Evolutionary conservation across 2,113 vertebrate species (phyloP).

Genomic region (Felis catus): DNA sequence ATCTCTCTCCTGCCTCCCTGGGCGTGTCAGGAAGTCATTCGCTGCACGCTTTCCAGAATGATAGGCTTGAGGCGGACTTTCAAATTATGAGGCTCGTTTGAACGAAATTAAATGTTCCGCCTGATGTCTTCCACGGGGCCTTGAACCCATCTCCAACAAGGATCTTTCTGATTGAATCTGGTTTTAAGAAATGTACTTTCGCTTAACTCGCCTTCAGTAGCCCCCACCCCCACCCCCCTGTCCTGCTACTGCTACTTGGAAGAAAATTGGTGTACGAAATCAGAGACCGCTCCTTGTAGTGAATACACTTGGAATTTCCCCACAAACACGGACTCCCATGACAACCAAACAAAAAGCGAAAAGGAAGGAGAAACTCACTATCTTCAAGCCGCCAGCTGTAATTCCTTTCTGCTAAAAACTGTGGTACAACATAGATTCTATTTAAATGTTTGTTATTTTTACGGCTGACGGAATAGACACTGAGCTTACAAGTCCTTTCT

Average conservation of each 20-base stretch:
- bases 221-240: background rate
- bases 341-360: constrained; percentile 64
- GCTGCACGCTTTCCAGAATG: constrained; percentile 7
- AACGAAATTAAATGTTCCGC: background rate
- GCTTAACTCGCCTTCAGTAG: background rate
- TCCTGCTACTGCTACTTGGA: background rate
- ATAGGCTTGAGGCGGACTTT: constrained; percentile 26
- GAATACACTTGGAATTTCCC: constrained; percentile 53
- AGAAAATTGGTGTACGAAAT: constrained; percentile 7
- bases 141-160: background rate
- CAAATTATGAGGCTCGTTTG: background rate
- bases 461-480: background rate
- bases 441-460: constrained; percentile 33
- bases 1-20: background rate
- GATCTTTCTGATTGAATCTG: background rate
- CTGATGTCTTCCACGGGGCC: background rate
- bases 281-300: constrained; percentile 20
- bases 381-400: background rate
- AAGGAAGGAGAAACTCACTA: background rate
- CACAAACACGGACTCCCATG: constrained; percentile 46
- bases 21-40: constrained; percentile 39
- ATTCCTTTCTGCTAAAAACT: background rate
- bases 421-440: background rate
- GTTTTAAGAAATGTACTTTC: background rate
- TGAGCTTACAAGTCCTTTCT: constrained; percentile 18